Evolutionary conservation across 1,140 invertebrate species (phyloP), one percentile per base, ranked within the genome.

Genomic region (Drosophila triauraria): DNA sequence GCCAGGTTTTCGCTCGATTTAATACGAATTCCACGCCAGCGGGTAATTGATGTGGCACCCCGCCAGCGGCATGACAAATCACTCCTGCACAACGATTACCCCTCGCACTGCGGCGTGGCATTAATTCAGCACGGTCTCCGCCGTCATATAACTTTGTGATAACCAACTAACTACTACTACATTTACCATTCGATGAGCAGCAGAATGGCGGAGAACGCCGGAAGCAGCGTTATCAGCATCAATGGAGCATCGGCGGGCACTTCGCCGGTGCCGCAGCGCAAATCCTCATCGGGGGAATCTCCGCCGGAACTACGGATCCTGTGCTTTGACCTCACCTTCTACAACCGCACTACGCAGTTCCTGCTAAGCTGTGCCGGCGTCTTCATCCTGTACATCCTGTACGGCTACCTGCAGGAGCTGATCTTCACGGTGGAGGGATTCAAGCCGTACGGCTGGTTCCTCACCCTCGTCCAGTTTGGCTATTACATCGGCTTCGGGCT

Each of bases 321-420:
- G 53, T 97, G 96, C 85, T 94, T 97, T 72, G 95, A 97, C 92
- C 94, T 98, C 48, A 95, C 94, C 13, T 90, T 95, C 58, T 95
- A 94, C 68, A 96, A 94, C 80, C 93, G 94, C 76, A 93, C 94
- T 43, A 92, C 93, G 23, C 97, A 98, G 93, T 98, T 99, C 93
- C 58, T 96, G 2, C 93, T 96, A 20, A 97, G 97, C 82, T 96
- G 95, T 64, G 59, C 94, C 17, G 97, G 96, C 72, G 96, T 98
- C 27, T 98, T 99, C 93, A 93, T 97, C 57, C 97, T 98, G 86
- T 99, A 97, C 93, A 93, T 99, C 51, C 93, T 98, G 0, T 99
- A 99, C 94, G 98, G 98, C 67, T 99, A 98, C 93, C 95, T 98
- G 87, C 96, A 98, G 95, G 98, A 99, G 93, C 93, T 98, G 20